Base-by-base conservation (phyloP, 2,888 invertebrate species). In the Dorcus hopei region DNA sequence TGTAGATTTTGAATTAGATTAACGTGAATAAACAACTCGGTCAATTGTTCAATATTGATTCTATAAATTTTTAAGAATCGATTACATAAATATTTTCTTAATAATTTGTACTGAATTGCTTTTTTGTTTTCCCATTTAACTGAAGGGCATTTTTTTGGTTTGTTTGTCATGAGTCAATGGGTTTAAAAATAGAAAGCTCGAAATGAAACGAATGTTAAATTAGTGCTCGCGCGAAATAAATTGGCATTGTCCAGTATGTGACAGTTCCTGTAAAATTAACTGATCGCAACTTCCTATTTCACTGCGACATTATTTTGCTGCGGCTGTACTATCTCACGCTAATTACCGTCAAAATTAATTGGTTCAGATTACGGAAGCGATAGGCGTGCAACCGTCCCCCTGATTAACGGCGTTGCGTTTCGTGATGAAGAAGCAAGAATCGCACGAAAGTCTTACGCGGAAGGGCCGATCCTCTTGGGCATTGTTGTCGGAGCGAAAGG, bases 201-300 rank as follows among this genome's bases (percentile, higher is more conserved):
- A 33, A 33, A 33, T 33, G 7, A 33, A 33, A 33, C 26, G 26
- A 33, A 65, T 61, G 64, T 66, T 70, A 69, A 72, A 72, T 72
- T 72, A 70, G 65, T 62, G 65, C 26, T 55, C 62, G 65, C 61
- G 63, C 62, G 68, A 66, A 66, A 71, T 71, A 70, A 72, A 72
- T 73, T 71, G 64, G 61, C 51, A 55, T 62, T 64, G 69, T 69
- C 68, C 67, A 69, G 70, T 61, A 61, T 60, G 59, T 60, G 64
- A 63, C 61, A 65, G 63, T 66, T 49, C 67, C 69, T 67, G 71
- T 63, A 63, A 72, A 73, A 73, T 72, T 73, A 73, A 71, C 71
- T 69, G 70, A 71, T 73, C 71, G 70, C 70, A 71, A 73, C 70
- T 72, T 74, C 71, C 70, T 66, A 69, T 68, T 65, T 58, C 55